Percentiles rank a stretch among this genome's conserved stretches.
phyloP scores from a whole-genome alignment of 2,888 invertebrate genomes.

The Cheilosia scutellata region DNA sequence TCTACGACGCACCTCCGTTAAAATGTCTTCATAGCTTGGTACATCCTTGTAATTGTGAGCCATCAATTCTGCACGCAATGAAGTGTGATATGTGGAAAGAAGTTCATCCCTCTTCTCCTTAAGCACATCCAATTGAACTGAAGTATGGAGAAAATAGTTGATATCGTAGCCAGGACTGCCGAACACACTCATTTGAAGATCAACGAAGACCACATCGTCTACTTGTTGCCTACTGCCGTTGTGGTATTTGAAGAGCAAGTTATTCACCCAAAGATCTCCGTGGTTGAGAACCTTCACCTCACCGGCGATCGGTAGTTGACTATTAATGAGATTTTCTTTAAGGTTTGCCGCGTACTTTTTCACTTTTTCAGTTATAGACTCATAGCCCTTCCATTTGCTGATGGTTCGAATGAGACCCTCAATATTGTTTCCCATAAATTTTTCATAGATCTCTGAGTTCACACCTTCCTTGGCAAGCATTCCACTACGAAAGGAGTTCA shows the following conservation, averaged over 20 bases:
- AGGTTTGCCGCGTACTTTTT: conserved; percentile 77
- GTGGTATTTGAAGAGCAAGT: conserved; percentile 84
- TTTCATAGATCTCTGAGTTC: background rate
- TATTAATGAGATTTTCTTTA: conserved; percentile 76
- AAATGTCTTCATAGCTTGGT: conserved; percentile 79
- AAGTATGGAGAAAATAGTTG: conserved; percentile 83
- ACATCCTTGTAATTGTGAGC: conserved; percentile 74
- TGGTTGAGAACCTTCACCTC: conserved; percentile 84
- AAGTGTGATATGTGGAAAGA: conserved; percentile 79
- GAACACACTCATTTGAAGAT: conserved; percentile 81
- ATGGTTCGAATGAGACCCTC: conserved; percentile 79
- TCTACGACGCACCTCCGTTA: conserved; percentile 78
- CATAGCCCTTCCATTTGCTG: conserved; percentile 83
- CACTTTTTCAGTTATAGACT: conserved; percentile 82
- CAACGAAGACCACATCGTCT: conserved; percentile 78
- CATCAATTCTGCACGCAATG: conserved; percentile 78
- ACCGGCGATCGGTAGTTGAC: conserved; percentile 77
- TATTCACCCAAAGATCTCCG: conserved; percentile 85
- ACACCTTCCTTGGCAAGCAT: conserved; percentile 77
- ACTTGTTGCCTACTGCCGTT: background rate
- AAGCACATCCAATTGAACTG: conserved; percentile 79
- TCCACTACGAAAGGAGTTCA: conserved; percentile 77
- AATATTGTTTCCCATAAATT: background rate
- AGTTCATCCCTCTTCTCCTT: conserved; percentile 79
- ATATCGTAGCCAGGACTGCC: conserved; percentile 82